Conservation (phyloP, 2,113 vertebrate genomes). For the Rhabdomys dilectus region DNA sequence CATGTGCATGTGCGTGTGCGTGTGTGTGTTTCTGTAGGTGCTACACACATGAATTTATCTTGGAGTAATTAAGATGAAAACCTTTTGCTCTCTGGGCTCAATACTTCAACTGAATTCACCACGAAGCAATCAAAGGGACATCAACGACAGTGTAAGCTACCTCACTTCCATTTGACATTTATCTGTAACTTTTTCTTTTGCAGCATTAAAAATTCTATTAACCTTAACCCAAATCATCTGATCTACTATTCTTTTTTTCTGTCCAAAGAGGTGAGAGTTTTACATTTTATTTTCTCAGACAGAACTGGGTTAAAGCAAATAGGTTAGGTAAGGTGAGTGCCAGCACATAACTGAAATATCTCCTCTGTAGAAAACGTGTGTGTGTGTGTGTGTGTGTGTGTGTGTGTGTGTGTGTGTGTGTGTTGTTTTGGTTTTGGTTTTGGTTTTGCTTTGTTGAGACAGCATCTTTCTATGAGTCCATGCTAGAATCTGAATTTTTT, state of each 20-base stretch:
- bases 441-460: background rate
- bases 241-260: background rate
- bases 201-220: slow-evolving; percentile 10
- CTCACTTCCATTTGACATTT: slow-evolving; percentile 12
- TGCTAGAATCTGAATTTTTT: background rate
- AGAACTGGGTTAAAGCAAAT: background rate
- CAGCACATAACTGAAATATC: background rate
- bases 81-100: background rate
- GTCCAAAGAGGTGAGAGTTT: background rate
- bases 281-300: background rate
- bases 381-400: background rate
- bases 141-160: background rate
- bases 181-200: slow-evolving; percentile 27
- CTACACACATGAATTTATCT: background rate
- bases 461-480: background rate
- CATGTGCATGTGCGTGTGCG: too few relatives aligned
- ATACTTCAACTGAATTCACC: background rate
- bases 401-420: background rate
- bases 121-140: background rate
- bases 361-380: background rate
- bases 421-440: background rate
- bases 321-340: background rate
- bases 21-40: too few relatives aligned
- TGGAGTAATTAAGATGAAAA: background rate
- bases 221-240: background rate